Evolutionary conservation across 2,113 vertebrate species (phyloP).

Genomic region (Macquaria ambigua): DNA sequence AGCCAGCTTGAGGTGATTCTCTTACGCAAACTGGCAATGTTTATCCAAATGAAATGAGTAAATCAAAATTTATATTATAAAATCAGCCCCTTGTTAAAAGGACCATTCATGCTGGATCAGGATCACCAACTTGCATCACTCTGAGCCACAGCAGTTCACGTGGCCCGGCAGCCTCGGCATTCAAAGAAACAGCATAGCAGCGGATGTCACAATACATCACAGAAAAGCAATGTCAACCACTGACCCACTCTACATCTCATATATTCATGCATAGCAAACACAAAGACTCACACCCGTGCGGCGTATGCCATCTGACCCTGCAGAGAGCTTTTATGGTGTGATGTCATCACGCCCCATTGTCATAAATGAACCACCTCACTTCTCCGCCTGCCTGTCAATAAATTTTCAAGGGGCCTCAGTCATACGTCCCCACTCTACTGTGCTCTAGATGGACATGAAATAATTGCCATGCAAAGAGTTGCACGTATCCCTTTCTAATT

Average conservation of each 20-base stretch:
- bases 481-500: constrained; percentile 93
- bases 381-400: constrained; percentile 79
- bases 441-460: constrained; percentile 86
- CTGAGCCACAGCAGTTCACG: constrained; percentile 27
- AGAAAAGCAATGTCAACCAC: constrained; percentile 76
- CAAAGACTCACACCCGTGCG: constrained; percentile 59
- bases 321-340: constrained; percentile 75
- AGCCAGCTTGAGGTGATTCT: constrained; percentile 22
- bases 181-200: constrained; percentile 40
- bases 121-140: constrained; percentile 13
- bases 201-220: constrained; percentile 79
- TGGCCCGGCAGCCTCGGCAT: constrained; percentile 22
- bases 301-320: constrained; percentile 73
- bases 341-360: constrained; percentile 83
- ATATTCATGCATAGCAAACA: constrained; percentile 83
- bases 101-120: not conserved
- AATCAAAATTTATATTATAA: constrained; percentile 1
- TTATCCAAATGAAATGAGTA: constrained; percentile 26
- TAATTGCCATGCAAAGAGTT: constrained; percentile 91
- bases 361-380: constrained; percentile 81
- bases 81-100: constrained; percentile 18
- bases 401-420: constrained; percentile 79
- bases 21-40: not conserved
- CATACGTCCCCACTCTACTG: constrained; percentile 68
- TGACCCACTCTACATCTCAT: constrained; percentile 71